Conservation (phyloP, 2,113 vertebrate species). For the Ictalurus furcatus region DNA sequence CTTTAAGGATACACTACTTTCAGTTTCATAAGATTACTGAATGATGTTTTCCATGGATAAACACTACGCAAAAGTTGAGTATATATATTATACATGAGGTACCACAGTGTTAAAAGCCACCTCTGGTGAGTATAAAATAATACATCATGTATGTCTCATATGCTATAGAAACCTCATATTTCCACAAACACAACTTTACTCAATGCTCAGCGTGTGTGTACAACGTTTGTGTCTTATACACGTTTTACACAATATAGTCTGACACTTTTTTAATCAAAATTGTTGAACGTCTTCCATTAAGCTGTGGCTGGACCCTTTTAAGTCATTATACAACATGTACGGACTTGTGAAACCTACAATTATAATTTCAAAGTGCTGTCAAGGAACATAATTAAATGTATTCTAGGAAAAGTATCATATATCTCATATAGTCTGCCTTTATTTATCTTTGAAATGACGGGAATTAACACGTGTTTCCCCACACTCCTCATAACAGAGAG, state of each 20-base stretch:
- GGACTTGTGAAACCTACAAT: background rate
- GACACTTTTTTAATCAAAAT: background rate
- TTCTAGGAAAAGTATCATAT: conserved; percentile 3
- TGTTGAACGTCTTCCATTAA: background rate
- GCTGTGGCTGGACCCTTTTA: background rate
- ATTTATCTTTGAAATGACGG: background rate
- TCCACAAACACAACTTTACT: background rate
- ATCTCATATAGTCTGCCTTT: background rate
- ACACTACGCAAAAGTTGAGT: background rate
- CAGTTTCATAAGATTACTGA: background rate
- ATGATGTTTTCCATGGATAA: background rate
- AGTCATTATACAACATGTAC: background rate
- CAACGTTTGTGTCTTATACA: background rate
- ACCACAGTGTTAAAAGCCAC: background rate
- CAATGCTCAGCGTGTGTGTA: background rate
- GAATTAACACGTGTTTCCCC: background rate
- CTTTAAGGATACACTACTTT: background rate
- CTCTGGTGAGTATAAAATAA: background rate
- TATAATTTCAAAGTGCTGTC: conserved; percentile 7
- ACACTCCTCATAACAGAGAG: background rate
- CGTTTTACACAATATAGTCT: background rate
- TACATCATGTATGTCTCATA: background rate
- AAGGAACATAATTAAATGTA: background rate
- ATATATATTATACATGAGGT: background rate
- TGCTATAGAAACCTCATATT: background rate